phyloP scores from a whole-genome alignment of 2,797 vertebrate species.

The Malacoraja senta region DNA sequence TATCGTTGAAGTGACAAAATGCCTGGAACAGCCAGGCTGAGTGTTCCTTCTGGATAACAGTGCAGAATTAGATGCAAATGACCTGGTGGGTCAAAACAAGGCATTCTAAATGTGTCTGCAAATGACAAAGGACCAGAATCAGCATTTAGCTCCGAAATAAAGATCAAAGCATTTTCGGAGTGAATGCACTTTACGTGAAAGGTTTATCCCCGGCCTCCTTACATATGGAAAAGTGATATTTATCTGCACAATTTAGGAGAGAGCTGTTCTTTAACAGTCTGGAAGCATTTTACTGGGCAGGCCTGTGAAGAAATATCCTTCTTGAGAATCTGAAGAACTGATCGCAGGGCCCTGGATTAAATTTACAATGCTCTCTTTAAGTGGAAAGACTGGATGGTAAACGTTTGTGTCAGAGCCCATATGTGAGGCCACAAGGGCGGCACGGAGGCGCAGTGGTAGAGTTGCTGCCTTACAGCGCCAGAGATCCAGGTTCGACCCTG shows the following conservation, averaged over 20 bases:
- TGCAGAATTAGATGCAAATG: background rate
- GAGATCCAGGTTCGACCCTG: too few species aligned
- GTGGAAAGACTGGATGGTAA: background rate
- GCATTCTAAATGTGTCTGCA: background rate
- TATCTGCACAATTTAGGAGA: background rate
- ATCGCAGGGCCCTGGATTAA: background rate
- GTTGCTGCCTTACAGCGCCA: too few species aligned
- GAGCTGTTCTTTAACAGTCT: background rate
- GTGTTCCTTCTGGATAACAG: too few species aligned
- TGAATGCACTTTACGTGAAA: background rate
- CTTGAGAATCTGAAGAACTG: background rate
- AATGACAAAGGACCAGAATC: background rate
- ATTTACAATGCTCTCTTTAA: background rate
- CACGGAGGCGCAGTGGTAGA: too few species aligned
- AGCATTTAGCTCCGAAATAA: background rate
- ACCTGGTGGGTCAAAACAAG: background rate
- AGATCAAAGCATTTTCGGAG: background rate
- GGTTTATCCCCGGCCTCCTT: background rate
- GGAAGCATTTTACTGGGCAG: background rate
- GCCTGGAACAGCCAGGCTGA: too few species aligned
- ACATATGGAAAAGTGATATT: background rate
- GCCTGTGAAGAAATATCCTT: background rate
- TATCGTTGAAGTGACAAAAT: too few species aligned
- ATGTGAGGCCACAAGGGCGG: too few species aligned
- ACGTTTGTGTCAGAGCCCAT: background rate